phyloP scores from a whole-genome alignment of 1,140 invertebrate species.

The Coptotermes formosanus region DNA sequence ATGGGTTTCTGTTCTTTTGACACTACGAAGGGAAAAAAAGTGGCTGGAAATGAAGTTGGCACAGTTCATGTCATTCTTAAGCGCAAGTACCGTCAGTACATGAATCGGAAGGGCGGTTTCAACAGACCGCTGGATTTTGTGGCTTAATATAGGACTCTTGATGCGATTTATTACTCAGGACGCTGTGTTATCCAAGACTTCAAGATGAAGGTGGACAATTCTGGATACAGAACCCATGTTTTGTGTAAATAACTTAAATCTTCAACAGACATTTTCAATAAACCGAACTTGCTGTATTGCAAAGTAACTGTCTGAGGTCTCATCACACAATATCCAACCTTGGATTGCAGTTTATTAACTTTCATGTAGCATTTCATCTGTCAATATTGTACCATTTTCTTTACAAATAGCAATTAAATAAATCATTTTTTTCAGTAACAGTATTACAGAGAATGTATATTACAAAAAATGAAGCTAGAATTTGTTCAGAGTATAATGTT shows the following conservation, averaged over 20 bases:
- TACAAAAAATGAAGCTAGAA: slow-evolving; percentile 20
- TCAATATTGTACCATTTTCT: slow-evolving; percentile 24
- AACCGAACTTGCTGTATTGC: not conserved
- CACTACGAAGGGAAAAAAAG: slow-evolving; percentile 93
- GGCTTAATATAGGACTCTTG: slow-evolving; percentile 55
- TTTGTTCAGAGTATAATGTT: slow-evolving; percentile 21
- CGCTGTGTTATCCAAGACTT: not conserved
- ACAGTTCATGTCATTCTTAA: slow-evolving; percentile 94
- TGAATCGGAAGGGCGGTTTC: slow-evolving; percentile 99
- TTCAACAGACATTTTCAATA: too few species aligned
- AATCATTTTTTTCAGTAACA: not conserved
- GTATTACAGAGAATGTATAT: slow-evolving; percentile 16
- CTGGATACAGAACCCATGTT: not conserved
- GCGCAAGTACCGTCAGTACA: slow-evolving; percentile 97
- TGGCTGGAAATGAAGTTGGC: slow-evolving; percentile 88
- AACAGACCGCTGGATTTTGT: slow-evolving; percentile 97
- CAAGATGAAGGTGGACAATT: not conserved
- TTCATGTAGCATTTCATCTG: slow-evolving; percentile 28
- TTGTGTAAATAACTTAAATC: not conserved
- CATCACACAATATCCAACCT: slow-evolving; percentile 21
- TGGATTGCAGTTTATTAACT: slow-evolving; percentile 19
- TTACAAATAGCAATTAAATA: slow-evolving; percentile 25
- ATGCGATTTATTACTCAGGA: not conserved
- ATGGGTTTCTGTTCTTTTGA: slow-evolving; percentile 97
- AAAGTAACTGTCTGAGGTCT: not conserved